phyloP scores from a whole-genome alignment of 2,113 vertebrate species.

The Illadopsis cleaveri region DNA sequence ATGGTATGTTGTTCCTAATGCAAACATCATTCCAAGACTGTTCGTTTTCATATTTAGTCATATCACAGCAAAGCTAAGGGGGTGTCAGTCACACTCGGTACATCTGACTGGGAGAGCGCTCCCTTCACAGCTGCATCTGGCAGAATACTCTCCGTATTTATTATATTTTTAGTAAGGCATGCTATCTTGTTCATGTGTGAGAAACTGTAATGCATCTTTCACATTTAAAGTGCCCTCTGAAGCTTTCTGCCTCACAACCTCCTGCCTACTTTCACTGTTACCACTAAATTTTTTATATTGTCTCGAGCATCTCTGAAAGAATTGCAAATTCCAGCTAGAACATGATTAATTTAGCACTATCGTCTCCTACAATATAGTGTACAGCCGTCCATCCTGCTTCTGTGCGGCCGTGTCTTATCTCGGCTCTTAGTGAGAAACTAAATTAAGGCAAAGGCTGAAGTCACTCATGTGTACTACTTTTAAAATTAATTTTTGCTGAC shows the following conservation, averaged over 20 bases:
- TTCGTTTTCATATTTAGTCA: conserved; percentile 50
- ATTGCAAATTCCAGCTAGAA: conserved; percentile 91
- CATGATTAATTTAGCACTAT: conserved; percentile 94
- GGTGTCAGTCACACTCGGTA: conserved; percentile 41
- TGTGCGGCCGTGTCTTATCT: conserved; percentile 30
- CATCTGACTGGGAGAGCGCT: conserved; percentile 20
- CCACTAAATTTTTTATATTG: conserved; percentile 93
- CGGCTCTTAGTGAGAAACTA: conserved; percentile 69
- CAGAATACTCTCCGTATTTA: conserved; percentile 59
- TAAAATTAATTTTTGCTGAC: conserved; percentile 78
- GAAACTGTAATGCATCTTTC: conserved; percentile 78
- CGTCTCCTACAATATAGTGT: conserved; percentile 66
- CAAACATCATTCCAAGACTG: neutral
- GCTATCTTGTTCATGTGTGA: conserved; percentile 70
- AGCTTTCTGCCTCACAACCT: conserved; percentile 80
- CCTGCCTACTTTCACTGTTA: conserved; percentile 80
- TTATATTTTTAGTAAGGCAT: conserved; percentile 66
- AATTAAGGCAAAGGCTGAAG: conserved; percentile 70
- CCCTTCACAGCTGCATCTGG: conserved; percentile 53
- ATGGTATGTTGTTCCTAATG: conserved; percentile 15
- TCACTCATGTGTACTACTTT: conserved; percentile 63
- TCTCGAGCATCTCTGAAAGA: conserved; percentile 93
- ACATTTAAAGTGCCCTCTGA: conserved; percentile 79
- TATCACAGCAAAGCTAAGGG: conserved; percentile 50
- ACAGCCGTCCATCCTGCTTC: conserved; percentile 71